These are phyloP conservation scores for Chrysomela aeneicollis DNA, from an alignment of 2,888 invertebrate species.

Conservation along the genomic window DNA sequence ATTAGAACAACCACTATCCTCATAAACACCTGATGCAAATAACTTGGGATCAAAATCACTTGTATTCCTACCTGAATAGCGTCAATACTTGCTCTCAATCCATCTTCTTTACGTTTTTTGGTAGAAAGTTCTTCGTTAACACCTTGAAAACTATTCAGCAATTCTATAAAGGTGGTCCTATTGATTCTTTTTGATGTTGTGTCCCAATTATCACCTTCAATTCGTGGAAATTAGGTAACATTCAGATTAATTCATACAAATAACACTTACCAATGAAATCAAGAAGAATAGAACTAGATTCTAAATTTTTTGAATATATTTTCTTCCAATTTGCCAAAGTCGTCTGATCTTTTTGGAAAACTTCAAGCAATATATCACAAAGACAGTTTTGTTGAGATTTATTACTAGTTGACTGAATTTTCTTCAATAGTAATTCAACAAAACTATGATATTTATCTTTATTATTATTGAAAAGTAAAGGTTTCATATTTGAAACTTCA, in stretches of 20 bases:
- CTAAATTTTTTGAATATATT: conserved; percentile 71
- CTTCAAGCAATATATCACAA: conserved; percentile 67
- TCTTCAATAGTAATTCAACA: conserved; percentile 72
- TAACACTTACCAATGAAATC: conserved; percentile 64
- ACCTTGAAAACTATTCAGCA: conserved; percentile 62
- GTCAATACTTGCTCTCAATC: conserved; percentile 49
- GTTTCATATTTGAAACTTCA: conserved; percentile 57
- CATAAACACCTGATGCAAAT: no score
- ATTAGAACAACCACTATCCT: no score
- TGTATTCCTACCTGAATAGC: conserved; percentile 53
- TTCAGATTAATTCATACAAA: background rate
- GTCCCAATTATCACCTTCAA: conserved; percentile 60
- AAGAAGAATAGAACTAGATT: conserved; percentile 72
- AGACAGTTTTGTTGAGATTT: conserved; percentile 66
- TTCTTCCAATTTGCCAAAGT: conserved; percentile 75
- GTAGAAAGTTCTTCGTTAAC: conserved; percentile 60
- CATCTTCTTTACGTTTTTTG: conserved; percentile 61
- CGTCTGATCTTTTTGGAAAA: conserved; percentile 69
- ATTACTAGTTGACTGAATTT: conserved; percentile 66
- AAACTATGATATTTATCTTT: conserved; percentile 61
- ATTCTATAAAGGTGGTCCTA: conserved; percentile 61
- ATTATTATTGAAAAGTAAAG: conserved; percentile 53
- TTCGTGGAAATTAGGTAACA: conserved; percentile 1
- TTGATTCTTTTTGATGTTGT: conserved; percentile 54
- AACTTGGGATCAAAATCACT: no score